These are phyloP conservation scores for Sapajus apella DNA, from an alignment of 2,113 vertebrate species.

Conservation along the genomic window DNA sequence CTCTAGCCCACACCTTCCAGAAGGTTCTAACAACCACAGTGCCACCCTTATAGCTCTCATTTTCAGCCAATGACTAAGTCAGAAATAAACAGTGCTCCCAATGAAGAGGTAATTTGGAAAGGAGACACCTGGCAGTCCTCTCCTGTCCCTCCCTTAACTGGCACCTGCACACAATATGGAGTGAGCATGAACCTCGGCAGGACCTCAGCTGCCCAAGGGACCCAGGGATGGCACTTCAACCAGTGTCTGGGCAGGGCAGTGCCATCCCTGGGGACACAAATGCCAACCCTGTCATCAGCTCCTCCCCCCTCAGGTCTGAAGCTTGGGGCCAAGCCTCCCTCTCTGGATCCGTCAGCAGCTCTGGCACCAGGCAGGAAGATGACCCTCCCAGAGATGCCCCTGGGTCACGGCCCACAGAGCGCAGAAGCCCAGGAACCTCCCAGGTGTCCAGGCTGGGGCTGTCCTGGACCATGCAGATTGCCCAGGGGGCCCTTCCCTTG, in stretches of 20 bases:
- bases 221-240: too few species aligned
- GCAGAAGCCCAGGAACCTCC: not conserved
- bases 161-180: not conserved
- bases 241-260: accelerated
- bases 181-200: not conserved
- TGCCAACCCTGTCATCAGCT: not conserved
- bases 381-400: not conserved
- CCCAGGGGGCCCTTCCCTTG: too few species aligned
- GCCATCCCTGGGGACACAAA: not conserved
- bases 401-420: not conserved
- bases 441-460: too few species aligned
- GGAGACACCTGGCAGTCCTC: not conserved
- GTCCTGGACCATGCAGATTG: not conserved
- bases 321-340: not conserved
- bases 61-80: not conserved
- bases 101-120: not conserved
- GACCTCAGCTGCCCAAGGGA: accelerated
- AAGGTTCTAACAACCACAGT: not conserved
- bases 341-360: not conserved
- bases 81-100: not conserved
- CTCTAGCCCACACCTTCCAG: not conserved
- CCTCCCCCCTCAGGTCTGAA: not conserved
- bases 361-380: not conserved
- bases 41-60: not conserved
- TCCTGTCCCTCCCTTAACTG: accelerated